Conservation (phyloP, 2,888 invertebrate genomes). For the Piscicola geometra region DNA sequence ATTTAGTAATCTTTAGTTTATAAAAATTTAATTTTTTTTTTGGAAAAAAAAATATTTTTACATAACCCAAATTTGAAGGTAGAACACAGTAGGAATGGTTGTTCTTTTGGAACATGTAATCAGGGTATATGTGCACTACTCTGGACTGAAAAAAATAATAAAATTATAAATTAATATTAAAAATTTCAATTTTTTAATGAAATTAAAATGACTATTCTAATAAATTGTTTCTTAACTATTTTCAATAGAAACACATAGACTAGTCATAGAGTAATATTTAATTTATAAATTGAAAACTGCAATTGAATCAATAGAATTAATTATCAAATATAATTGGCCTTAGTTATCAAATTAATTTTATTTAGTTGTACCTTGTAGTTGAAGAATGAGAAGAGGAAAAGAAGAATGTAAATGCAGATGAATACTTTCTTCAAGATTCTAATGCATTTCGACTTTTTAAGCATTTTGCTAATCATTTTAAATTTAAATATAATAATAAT, state of each 20-base stretch:
- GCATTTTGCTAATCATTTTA: too few relatives aligned
- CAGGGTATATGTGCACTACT: conserved; percentile 10
- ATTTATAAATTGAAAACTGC: too few relatives aligned
- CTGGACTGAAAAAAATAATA: not conserved
- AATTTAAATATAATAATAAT: too few relatives aligned
- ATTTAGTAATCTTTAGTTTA: not conserved
- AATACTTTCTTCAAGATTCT: not conserved
- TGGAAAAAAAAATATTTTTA: not conserved
- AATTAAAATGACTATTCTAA: too few relatives aligned
- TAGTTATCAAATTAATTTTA: too few relatives aligned
- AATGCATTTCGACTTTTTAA: too few relatives aligned
- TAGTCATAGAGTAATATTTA: too few relatives aligned
- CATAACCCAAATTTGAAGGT: not conserved
- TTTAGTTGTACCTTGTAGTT: conserved; percentile 20
- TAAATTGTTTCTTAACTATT: too few relatives aligned
- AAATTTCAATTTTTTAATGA: not conserved
- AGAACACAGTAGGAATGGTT: conserved; percentile 1
- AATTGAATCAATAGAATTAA: too few relatives aligned
- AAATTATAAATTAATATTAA: not conserved
- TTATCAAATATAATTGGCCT: too few relatives aligned
- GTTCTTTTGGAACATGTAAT: conserved; percentile 10
- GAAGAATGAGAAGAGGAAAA: conserved; percentile 17
- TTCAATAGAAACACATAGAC: too few relatives aligned
- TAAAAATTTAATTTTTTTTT: not conserved
- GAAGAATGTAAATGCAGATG: not conserved